Base-by-base conservation (phyloP, 2,888 invertebrate species). In the Drosophila siamana region DNA sequence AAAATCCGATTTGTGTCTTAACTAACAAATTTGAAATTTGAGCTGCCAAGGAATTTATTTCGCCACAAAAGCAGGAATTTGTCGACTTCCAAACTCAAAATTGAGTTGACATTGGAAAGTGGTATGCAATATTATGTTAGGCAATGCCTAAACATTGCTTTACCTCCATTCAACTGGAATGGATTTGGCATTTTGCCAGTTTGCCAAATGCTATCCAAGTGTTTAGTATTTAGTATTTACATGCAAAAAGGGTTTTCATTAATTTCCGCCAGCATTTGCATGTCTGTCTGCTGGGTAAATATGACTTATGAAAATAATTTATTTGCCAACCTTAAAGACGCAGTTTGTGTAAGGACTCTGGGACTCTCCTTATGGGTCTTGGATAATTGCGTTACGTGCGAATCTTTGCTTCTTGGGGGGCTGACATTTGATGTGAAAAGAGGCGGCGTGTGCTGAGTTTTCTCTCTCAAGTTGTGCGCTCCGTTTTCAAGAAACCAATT, bases 401-500 rank as follows among this genome's bases (percentile, higher is more conserved):
- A 36, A 6, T n/a, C 26, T 41, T 54, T 4, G 8, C 3, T 19
- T 19, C 33, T 44, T 13, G 30, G 9, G 30, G 28, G n/a, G 22
- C 43, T 30, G 19, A 1, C 4, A 26, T 13, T 38, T 11, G 15
- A 19, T 19, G 40, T 9, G 28, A 41, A 41, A 28, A 11, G n/a
- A 4, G 5, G 24, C 1, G 15, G n/a, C 11, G 15, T 43, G 30
- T 30, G 30, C 41, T 43, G 19, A 43, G 7, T 28, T 55, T 30
- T 7, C 55, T 15, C 22, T 33, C 13, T 44, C 15, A 55, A 22
- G 30, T 22, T 43, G 6, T 43, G n/a, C 19, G 43, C 30, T 22
- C 43, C 19, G 54, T 43, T 47, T 51, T 48, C 15, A 16, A 51
- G 46, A 59, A 68, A 61, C 61, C 74, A 75, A 75, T 78, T 73